Percentiles rank a stretch among this genome's conserved stretches.
phyloP scores from a whole-genome alignment of 2,113 vertebrate species.

The Cairina moschata region DNA sequence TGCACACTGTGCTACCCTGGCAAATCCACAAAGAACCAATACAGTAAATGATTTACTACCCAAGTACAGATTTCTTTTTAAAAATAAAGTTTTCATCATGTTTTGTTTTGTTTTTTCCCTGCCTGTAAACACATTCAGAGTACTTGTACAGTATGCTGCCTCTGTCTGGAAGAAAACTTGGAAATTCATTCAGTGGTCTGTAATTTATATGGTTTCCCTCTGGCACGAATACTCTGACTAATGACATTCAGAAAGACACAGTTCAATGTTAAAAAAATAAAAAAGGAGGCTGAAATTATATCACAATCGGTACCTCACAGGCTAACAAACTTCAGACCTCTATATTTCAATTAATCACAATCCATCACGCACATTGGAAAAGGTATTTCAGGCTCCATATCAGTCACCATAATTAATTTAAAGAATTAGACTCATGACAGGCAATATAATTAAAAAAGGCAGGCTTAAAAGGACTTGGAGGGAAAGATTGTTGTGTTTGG shows the following conservation, averaged over 20 bases:
- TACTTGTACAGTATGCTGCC: background rate
- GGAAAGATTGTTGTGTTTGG: background rate
- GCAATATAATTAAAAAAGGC: slow-evolving; percentile 38
- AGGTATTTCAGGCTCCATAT: slow-evolving; percentile 8
- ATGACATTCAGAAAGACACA: background rate
- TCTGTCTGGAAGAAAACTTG: background rate
- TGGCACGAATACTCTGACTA: background rate
- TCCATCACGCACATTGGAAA: slow-evolving; percentile 10
- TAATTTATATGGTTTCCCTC: background rate
- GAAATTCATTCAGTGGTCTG: background rate
- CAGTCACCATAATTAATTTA: slow-evolving; percentile 50
- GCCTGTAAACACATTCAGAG: background rate
- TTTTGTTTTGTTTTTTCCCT: background rate
- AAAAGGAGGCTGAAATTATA: background rate
- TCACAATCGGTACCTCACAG: background rate
- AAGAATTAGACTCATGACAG: slow-evolving; percentile 49
- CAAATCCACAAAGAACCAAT: background rate
- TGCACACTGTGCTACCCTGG: background rate
- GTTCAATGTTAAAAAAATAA: background rate
- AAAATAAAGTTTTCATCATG: background rate
- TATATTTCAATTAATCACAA: slow-evolving; percentile 34
- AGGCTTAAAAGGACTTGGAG: slow-evolving; percentile 1
- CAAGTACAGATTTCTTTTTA: background rate
- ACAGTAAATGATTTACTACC: background rate
- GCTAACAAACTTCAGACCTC: slow-evolving; percentile 30